Evolutionary conservation across 2,113 vertebrate genomes (phyloP).

Genomic region (Hemiscyllium ocellatum): DNA sequence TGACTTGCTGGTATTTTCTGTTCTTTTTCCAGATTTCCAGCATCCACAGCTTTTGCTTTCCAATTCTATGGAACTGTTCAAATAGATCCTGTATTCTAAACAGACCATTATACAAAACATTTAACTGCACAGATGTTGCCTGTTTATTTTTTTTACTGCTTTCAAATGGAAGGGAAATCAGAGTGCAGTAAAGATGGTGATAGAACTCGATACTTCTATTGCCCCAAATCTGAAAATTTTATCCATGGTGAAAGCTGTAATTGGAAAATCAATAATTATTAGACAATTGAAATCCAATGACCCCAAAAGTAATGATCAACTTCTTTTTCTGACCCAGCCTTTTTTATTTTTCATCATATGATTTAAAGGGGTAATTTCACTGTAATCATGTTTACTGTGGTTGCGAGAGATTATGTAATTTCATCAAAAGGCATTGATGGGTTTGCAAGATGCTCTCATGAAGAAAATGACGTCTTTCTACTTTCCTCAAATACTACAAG

Average conservation of each 20-base stretch:
- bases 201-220: background rate
- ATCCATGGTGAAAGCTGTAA: background rate
- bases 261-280: background rate
- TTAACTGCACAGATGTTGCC: background rate
- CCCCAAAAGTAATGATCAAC: background rate
- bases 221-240: background rate
- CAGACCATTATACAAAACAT: background rate
- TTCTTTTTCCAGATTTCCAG: background rate
- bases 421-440: background rate
- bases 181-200: background rate
- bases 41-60: background rate
- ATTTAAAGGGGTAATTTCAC: background rate
- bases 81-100: background rate
- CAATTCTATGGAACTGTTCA: background rate
- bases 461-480: constrained; percentile 1
- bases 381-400: background rate
- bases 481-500: background rate
- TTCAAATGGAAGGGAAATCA: background rate
- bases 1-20: background rate
- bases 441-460: background rate
- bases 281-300: background rate
- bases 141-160: background rate
- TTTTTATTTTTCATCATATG: background rate
- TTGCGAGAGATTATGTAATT: background rate
- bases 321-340: background rate